Evolutionary conservation across 2,113 vertebrate species (phyloP), one percentile per base, ranked within the genome.

Genomic region (Archilochus colubris): DNA sequence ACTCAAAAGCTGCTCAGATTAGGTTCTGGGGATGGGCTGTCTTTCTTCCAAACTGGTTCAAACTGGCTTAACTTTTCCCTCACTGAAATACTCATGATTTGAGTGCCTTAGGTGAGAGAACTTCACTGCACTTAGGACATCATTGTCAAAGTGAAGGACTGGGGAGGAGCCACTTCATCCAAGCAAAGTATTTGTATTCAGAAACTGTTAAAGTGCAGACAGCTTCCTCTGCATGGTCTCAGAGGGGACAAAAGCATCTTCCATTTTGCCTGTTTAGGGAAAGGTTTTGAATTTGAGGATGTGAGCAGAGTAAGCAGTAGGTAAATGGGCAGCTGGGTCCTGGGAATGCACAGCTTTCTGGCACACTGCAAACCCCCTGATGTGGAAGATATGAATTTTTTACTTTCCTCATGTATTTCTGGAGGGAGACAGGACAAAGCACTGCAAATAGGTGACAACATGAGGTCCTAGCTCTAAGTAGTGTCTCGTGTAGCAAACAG

Each of bases 151-250:
- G 66, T 88, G 84, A 89, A 92, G 67, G 67, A 43, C 0, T 68
- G 50, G 86, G 80, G 76, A 95, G 88, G 88, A 94, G 69, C 53
- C 73, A 88, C 80, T 95, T 96, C 85, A 88, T 27, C 64, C 21
- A 5, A 88, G 64, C 72, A n/a, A 75, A 86, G 86, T 44, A 69
- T 91, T 93, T 94, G 54, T 77, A 38, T 93, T 94, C 77, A 63
- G 73, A 0, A 0, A 30, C 62, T 68, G 50, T 57, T 72, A 2
- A 83, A 88, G 76, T 61, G 80, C 86, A 88, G 76, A 12, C 72
- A 81, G 59, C 80, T 90, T 94, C 79, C 48, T 86, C 48, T 70
- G 28, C 25, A 2, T 6, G 8, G 68, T 77, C 64, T 82, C 1
- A 0, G 38, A 86, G 59, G 57, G 61, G 55, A 94, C n/a, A 27